These are phyloP conservation scores for Patagioenas fasciata DNA, from an alignment of 2,113 vertebrate species.

Conservation along the genomic window DNA sequence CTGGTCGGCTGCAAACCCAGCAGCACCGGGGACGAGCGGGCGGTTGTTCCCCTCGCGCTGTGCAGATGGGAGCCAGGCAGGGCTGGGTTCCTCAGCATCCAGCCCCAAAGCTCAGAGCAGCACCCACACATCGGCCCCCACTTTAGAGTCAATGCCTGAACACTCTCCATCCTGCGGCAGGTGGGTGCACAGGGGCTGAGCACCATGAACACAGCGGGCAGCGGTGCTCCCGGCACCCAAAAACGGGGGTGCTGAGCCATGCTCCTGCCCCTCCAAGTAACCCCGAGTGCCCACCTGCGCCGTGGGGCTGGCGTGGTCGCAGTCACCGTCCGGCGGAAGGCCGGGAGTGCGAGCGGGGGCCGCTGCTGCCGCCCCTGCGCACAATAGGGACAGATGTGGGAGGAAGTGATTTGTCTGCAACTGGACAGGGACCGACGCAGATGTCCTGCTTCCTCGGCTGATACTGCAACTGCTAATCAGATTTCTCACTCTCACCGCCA, in stretches of 20 bases:
- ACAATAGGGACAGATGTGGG: slow-evolving; percentile 27
- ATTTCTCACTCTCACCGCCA: not conserved
- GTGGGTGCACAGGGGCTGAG: not conserved
- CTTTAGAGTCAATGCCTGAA: no score
- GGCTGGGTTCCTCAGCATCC: not conserved
- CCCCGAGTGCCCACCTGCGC: not conserved
- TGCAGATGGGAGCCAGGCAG: not conserved
- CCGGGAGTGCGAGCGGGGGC: not conserved
- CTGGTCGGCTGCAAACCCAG: not conserved
- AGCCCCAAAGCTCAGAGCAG: not conserved
- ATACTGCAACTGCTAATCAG: not conserved
- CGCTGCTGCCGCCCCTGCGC: not conserved
- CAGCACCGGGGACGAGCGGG: rapidly evolving
- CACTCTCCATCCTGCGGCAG: no score
- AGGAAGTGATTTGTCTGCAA: slow-evolving; percentile 41
- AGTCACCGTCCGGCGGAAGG: not conserved
- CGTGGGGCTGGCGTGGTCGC: rapidly evolving
- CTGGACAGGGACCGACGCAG: not conserved
- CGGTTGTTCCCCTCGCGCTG: rapidly evolving
- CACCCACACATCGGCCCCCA: not conserved
- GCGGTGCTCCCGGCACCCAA: not conserved
- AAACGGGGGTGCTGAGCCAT: not conserved
- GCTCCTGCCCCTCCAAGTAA: not conserved
- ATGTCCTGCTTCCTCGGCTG: slow-evolving; percentile 4
- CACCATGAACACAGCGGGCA: not conserved